These are phyloP conservation scores for Zosterops japonicus DNA, from an alignment of 2,113 vertebrate genomes.

Conservation along the genomic window DNA sequence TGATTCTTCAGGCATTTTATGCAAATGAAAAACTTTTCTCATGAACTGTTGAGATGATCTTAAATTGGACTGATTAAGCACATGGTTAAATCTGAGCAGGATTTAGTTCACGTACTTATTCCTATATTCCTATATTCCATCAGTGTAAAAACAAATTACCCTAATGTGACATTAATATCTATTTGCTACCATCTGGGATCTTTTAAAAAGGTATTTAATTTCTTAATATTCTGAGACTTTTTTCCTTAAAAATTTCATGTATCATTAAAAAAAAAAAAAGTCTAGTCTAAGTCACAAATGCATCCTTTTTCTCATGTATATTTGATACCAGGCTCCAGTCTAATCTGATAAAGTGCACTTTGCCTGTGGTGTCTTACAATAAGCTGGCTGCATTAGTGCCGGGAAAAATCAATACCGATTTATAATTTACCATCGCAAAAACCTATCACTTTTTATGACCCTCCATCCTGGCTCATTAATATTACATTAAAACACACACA, in stretches of 20 bases:
- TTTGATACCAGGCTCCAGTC: slow-evolving; percentile 87
- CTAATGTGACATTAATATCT: slow-evolving; percentile 71
- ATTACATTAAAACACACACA: slow-evolving; percentile 94
- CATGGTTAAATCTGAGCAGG: slow-evolving; percentile 30
- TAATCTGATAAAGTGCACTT: slow-evolving; percentile 94
- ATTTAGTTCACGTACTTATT: slow-evolving; percentile 9
- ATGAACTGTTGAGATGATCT: slow-evolving; percentile 28
- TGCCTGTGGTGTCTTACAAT: slow-evolving; percentile 88
- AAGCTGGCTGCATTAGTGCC: slow-evolving; percentile 87
- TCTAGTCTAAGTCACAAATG: slow-evolving; percentile 83
- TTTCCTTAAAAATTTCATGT: slow-evolving; percentile 78
- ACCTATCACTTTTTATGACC: slow-evolving; percentile 98
- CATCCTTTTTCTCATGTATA: slow-evolving; percentile 89
- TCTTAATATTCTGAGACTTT: slow-evolving; percentile 71
- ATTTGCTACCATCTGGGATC: slow-evolving; percentile 65
- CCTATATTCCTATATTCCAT: slow-evolving; percentile 39
- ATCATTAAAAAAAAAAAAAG: slow-evolving; percentile 78
- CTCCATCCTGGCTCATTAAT: slow-evolving; percentile 97
- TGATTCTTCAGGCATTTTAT: slow-evolving; percentile 43
- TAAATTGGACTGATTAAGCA: slow-evolving; percentile 50
- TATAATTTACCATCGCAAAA: slow-evolving; percentile 99
- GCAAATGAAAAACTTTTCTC: slow-evolving; percentile 39
- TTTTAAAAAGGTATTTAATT: slow-evolving; percentile 73
- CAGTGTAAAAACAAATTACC: slow-evolving; percentile 70
- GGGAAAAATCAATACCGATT: slow-evolving; percentile 99